These are phyloP conservation scores for Batillaria attramentaria DNA, from an alignment of 1,140 invertebrate genomes.

Conservation along the genomic window DNA sequence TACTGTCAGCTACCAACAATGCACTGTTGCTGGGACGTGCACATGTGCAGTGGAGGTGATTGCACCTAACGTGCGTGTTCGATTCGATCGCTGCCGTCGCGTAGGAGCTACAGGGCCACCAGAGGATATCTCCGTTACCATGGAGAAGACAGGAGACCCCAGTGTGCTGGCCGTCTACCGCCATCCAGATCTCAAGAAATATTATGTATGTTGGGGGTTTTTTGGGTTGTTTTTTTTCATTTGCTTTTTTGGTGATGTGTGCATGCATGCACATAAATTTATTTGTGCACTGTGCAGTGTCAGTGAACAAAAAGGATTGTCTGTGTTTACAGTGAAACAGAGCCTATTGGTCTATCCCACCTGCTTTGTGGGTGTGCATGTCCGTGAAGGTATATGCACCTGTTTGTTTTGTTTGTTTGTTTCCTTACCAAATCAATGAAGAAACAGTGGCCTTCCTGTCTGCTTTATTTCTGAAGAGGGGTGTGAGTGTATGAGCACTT, in stretches of 20 bases:
- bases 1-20: neutral
- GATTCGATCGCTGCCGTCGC: neutral
- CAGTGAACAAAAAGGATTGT: no score
- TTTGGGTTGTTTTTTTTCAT: neutral
- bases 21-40: neutral
- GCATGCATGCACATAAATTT: neutral
- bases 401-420: no score
- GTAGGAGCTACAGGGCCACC: neutral
- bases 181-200: neutral
- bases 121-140: neutral
- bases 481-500: no score
- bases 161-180: slow-evolving; percentile 4
- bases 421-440: no score
- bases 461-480: no score
- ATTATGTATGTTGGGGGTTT: slow-evolving; percentile 21
- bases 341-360: no score
- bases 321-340: no score
- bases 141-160: neutral
- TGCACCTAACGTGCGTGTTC: neutral
- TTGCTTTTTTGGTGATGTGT: neutral
- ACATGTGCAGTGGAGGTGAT: slow-evolving; percentile 7
- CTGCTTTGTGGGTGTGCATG: no score
- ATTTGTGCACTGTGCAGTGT: neutral
- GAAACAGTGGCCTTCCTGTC: no score
- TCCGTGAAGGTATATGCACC: no score